Evolutionary conservation across 1,140 invertebrate species (phyloP), one percentile per base, ranked within the genome.

Genomic region (Phortica variegata): DNA sequence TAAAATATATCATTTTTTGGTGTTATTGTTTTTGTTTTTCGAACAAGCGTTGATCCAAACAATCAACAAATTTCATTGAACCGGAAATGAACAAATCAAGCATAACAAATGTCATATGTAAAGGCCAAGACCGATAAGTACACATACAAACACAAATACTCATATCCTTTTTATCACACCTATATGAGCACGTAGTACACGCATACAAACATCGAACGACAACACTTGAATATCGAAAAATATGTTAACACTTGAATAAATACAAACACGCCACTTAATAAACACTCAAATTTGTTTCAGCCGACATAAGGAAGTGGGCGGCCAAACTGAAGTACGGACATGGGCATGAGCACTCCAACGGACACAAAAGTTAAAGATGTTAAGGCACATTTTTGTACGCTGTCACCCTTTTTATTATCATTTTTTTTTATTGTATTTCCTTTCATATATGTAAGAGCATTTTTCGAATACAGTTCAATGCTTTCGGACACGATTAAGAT

Each of bases 31-130:
- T n/a, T n/a, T n/a, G n/a, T n/a, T n/a, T n/a, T n/a, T n/a, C n/a
- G n/a, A n/a, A n/a, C n/a, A n/a, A n/a, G n/a, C n/a, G n/a, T n/a
- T n/a, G n/a, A n/a, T 40, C 53, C 58, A 51, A 42, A 60, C 48
- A 60, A 33, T 37, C 33, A 37, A 32, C 38, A 16, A 37, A 51
- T 47, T 61, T 65, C 62, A 66, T 47, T 66, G 62, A 66, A 59
- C 62, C 56, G 62, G 51, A 66, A 66, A 59, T 66, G 50, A 61
- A 41, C 50, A 66, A 66, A 61, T 66, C 58, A 66, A 66, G 62
- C 53, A 61, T 52, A 40, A 38, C 34, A 12, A 46, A 36, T 37
- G 43, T 6, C 23, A 26, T 26, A 26, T 26, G 10, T 5, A 6
- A 26, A 10, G 5, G 23, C 23, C 5, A 26, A 6, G 23, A 6